Evolutionary conservation across 2,113 vertebrate species (phyloP).

Genomic region (Mus pahari): DNA sequence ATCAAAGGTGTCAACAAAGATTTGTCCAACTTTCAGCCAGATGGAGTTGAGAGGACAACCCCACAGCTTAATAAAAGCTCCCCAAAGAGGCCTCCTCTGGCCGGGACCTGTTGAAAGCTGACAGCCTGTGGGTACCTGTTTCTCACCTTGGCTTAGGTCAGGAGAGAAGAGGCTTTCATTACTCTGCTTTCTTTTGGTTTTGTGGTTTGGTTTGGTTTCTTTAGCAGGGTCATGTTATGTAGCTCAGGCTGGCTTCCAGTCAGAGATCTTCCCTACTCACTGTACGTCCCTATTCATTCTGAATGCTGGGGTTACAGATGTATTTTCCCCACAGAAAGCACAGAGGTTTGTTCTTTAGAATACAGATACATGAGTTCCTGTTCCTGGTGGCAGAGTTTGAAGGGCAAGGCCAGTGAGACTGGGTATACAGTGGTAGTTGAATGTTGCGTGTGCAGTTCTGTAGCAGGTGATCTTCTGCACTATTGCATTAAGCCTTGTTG

Average conservation of each 20-base stretch:
- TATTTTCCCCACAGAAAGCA: background rate
- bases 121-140: background rate
- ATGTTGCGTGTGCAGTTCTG: background rate
- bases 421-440: background rate
- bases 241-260: background rate
- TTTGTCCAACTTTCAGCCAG: background rate
- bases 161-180: background rate
- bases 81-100: background rate
- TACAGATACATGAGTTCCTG: background rate
- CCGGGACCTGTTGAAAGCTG: rapidly evolving
- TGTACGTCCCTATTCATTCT: too few relatives aligned
- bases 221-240: background rate
- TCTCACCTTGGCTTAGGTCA: background rate
- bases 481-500: background rate
- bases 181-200: background rate
- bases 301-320: background rate
- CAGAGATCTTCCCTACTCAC: background rate
- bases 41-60: background rate
- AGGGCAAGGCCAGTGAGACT: background rate
- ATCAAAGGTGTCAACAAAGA: background rate
- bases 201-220: background rate
- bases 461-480: too few relatives aligned
- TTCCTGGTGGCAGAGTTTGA: background rate
- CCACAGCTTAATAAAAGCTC: background rate
- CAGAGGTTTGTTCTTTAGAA: background rate